Base-by-base conservation (phyloP, 1,140 invertebrate genomes). In the Nebria ingens region DNA sequence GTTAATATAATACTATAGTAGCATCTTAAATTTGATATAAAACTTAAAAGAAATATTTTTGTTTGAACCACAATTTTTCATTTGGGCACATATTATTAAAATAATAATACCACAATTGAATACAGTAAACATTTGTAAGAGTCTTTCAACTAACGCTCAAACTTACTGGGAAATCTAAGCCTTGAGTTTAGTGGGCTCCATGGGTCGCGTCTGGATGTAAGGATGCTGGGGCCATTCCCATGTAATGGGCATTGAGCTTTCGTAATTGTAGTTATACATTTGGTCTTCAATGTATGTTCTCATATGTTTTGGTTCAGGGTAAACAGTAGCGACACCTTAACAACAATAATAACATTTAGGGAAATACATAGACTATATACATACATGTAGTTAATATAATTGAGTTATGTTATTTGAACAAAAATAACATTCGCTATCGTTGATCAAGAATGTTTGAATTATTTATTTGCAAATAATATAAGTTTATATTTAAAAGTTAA, bases 251-350 rank as follows among this genome's bases (percentile, higher is more conserved):
- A 92, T 77, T 55, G 87, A 82, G 58, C 78, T 78, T 66, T 89
- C 84, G 65, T 91, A 91, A 65, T 88, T 81, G 59, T 79, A 84
- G 68, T 85, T 84, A 68, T 89, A 92, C 76, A 89, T 80, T 66
- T 87, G 83, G 60, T 79, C 78, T 57, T 81, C 74, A 22, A 92
- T 79, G 69, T 86, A 88, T 60, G 79, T 72, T 42, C 78, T 69
- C 64, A 88, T 82, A 66, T 91, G 80, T 59, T 81, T 78, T 57
- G 89, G 89, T 71, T 92, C 84, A 0, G 90, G 90, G 70, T 92
- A 92, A 23, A 86, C 81, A 21, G 87, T 89, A 6, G 89, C 89
- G 59, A 89, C 76, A 65, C 87, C 89, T 87, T 68, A n/a, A 73
- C 66, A 59, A 57, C 25, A 34, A n/a, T n/a, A n/a, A n/a, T n/a